Conservation (phyloP, 2,888 invertebrate genomes). For the Lasioglossum zephyrum region DNA sequence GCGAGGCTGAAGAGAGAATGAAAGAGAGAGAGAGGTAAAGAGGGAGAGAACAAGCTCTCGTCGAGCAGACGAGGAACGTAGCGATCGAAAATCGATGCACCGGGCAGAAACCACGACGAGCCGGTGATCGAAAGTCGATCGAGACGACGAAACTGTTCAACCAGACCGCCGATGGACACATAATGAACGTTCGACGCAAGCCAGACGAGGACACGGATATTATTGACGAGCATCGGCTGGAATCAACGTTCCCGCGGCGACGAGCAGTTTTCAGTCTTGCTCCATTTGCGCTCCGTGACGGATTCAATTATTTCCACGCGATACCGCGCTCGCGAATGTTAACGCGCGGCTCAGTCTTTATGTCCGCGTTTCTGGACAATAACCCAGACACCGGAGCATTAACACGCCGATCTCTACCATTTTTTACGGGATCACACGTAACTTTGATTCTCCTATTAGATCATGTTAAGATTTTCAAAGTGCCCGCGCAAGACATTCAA, state of each 20-base stretch:
- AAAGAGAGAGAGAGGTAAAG: neutral
- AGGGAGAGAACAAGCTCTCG: neutral
- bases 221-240: slow-evolving; percentile 31
- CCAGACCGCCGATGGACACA: slow-evolving; percentile 32
- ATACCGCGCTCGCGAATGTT: neutral
- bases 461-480: no score
- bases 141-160: slow-evolving; percentile 42
- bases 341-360: neutral
- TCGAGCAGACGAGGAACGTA: slow-evolving; percentile 4
- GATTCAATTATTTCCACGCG: slow-evolving; percentile 38
- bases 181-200: slow-evolving; percentile 43
- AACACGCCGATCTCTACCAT: neutral
- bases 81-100: slow-evolving; percentile 68
- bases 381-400: neutral
- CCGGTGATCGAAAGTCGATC: slow-evolving; percentile 60
- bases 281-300: slow-evolving; percentile 13
- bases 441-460: neutral
- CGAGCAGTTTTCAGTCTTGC: slow-evolving; percentile 30
- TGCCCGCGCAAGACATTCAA: no score
- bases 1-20: slow-evolving; percentile 1
- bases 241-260: slow-evolving; percentile 13
- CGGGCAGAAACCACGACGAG: slow-evolving; percentile 15
- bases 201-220: slow-evolving; percentile 23
- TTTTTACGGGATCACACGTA: neutral
- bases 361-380: neutral